A percentile compares a stretch with the other conserved stretches of the same genome.
Evolutionary conservation across 2,113 vertebrate species (phyloP).

Genomic region (Mastomys natalensis): DNA sequence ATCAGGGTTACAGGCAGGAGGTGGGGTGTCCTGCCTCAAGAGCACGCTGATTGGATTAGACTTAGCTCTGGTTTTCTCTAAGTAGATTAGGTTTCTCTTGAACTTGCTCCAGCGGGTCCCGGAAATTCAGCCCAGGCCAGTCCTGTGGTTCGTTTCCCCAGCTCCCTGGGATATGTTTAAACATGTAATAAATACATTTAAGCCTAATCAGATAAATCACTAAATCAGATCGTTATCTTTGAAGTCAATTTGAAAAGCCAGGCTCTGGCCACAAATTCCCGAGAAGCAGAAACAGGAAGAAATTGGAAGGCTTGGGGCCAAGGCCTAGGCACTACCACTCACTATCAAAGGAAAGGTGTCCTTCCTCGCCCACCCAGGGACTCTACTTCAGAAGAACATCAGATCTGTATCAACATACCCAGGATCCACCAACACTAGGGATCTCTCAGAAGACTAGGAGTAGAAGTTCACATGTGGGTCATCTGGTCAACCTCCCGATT

Average conservation of each 20-base stretch:
- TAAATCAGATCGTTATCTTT: slow-evolving; percentile 77
- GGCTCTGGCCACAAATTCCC: slow-evolving; percentile 55
- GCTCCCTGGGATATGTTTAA: slow-evolving; percentile 76
- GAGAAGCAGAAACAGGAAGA: slow-evolving; percentile 16
- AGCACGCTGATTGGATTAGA: slow-evolving; percentile 77
- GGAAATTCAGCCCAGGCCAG: slow-evolving; percentile 51
- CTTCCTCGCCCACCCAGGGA: background rate
- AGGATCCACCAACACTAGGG: accelerated
- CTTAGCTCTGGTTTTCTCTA: slow-evolving; percentile 80
- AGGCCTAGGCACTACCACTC: background rate
- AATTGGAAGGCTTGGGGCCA: background rate
- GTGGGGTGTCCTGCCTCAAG: background rate
- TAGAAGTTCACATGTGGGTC: background rate
- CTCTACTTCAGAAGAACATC: background rate
- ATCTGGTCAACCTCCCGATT: background rate
- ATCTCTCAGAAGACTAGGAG: background rate
- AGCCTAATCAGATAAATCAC: slow-evolving; percentile 79
- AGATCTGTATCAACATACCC: background rate
- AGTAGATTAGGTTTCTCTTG: slow-evolving; percentile 77
- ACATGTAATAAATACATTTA: slow-evolving; percentile 82
- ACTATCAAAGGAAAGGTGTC: background rate
- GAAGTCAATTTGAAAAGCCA: slow-evolving; percentile 71
- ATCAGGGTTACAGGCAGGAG: background rate
- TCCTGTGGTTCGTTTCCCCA: slow-evolving; percentile 74
- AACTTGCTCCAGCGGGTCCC: slow-evolving; percentile 46